Base-by-base conservation (phyloP, 2,888 invertebrate species). In the Dicycla oo region DNA sequence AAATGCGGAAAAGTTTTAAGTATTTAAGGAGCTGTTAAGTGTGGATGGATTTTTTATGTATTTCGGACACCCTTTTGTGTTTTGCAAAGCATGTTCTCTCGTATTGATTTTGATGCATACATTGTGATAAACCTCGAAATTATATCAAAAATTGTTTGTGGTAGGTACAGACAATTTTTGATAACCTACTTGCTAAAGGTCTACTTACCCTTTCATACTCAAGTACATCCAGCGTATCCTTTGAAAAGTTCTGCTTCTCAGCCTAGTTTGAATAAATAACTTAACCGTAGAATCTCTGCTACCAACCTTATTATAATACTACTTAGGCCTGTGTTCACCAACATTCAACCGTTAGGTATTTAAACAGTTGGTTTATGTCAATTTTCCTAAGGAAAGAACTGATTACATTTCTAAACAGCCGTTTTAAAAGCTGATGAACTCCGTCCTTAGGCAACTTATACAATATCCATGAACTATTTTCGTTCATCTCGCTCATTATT, bases 11-110 rank as follows among this genome's bases (percentile, higher is more conserved):
- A 58, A 67, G 40, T 60, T 51, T 40, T 63, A 63, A 43, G 73
- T 51, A 62, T 58, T 58, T 23, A 67, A 62, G 62, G 66, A 53
- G 67, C 49, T 64, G 66, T 68, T 80, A 45, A 38, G 53, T 67
- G 34, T 11, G 13, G 47, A 65, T 71, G 18, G 53, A 18, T 26
- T 30, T 62, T 65, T 63, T 40, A 69, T 71, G 64, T 30, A 49
- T 43, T 54, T 54, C 49, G 18, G 40, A 4, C 51, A 18, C 20
- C 23, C 8, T 73, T 77, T 78, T 23, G 58, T 70, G 26, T n/a
- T 49, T 20, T 13, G 13, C 10, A 30, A 26, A 3, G n/a, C 11
- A 34, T 34, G 5, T 0, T 56, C 2, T 54, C 38, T 38, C 11
- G 20, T 20, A 20, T 26, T 13, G 8, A 61, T 47, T 61, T 30